A percentile compares a stretch with the other conserved stretches of the same genome.
phyloP scores from a whole-genome alignment of 2,113 vertebrate genomes.

The Fulica atra region DNA sequence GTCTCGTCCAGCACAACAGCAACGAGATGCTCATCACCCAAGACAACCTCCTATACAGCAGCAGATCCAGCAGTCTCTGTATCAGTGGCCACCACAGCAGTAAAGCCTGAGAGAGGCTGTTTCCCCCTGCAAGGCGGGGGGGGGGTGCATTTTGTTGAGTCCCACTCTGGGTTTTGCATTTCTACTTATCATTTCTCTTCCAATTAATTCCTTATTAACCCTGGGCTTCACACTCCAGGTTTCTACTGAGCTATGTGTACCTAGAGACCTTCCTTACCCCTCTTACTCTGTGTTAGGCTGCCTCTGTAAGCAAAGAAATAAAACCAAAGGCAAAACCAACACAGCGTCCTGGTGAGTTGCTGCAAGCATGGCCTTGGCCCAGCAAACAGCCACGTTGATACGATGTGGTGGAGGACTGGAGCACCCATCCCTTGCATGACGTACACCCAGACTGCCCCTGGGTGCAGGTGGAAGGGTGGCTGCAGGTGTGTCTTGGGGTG shows the following conservation, averaged over 20 bases:
- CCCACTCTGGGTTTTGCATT: not conserved
- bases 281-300: not conserved
- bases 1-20: not conserved
- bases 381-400: not conserved
- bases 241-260: not conserved
- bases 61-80: not conserved
- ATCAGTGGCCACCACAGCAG: not conserved
- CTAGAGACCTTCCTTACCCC: not conserved
- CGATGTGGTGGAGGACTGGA: not conserved
- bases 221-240: not conserved
- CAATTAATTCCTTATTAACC: not conserved
- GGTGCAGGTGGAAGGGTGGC: not conserved
- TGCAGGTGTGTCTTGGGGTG: not conserved
- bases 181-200: not conserved
- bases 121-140: not conserved
- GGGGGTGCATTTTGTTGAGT: not conserved
- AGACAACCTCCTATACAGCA: not conserved
- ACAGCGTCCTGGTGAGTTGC: not conserved
- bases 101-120: not conserved
- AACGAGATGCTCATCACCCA: rapidly evolving
- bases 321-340: not conserved
- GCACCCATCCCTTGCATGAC: rapidly evolving
- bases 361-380: not conserved
- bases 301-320: conserved; percentile 4
- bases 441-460: not conserved